Evolutionary conservation across 1,140 invertebrate species (phyloP).

Genomic region (Colletes latitarsis): DNA sequence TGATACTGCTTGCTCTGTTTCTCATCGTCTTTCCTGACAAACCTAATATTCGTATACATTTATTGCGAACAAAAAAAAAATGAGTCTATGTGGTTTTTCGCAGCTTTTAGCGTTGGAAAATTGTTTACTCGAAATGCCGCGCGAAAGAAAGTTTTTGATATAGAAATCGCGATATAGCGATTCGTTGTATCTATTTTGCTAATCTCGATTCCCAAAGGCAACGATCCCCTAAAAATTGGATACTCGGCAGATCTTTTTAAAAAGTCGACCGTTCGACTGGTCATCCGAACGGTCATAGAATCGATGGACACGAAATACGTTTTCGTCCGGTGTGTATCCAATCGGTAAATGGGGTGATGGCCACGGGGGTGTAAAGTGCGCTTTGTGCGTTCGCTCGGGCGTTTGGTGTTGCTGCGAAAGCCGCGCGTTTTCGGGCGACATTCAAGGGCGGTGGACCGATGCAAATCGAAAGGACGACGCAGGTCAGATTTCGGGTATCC

Average conservation of each 20-base stretch:
- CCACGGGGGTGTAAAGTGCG: slow-evolving; percentile 26
- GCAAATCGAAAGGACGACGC: slow-evolving; percentile 57
- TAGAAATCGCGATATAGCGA: too few relatives aligned
- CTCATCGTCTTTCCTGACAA: too few relatives aligned
- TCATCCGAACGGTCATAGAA: not conserved
- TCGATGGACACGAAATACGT: not conserved
- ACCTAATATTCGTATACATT: too few relatives aligned
- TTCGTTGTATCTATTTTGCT: too few relatives aligned
- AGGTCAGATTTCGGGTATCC: slow-evolving; percentile 30
- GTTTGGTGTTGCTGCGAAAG: slow-evolving; percentile 28
- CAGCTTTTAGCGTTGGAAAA: too few relatives aligned
- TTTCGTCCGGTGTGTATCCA: slow-evolving; percentile 38
- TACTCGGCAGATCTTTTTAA: not conserved
- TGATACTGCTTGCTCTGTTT: too few relatives aligned
- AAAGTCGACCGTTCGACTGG: not conserved
- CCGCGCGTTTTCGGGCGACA: slow-evolving; percentile 45
- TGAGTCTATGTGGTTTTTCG: too few relatives aligned
- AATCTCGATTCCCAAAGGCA: too few relatives aligned
- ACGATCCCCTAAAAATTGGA: not conserved
- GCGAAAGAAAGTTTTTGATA: too few relatives aligned
- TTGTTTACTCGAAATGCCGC: too few relatives aligned
- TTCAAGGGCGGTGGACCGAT: slow-evolving; percentile 60
- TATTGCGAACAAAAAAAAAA: too few relatives aligned
- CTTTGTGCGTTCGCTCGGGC: slow-evolving; percentile 26
- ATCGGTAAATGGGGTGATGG: slow-evolving; percentile 18